phyloP scores from a whole-genome alignment of 2,888 invertebrate genomes.

The Fissipunctia ypsillon region DNA sequence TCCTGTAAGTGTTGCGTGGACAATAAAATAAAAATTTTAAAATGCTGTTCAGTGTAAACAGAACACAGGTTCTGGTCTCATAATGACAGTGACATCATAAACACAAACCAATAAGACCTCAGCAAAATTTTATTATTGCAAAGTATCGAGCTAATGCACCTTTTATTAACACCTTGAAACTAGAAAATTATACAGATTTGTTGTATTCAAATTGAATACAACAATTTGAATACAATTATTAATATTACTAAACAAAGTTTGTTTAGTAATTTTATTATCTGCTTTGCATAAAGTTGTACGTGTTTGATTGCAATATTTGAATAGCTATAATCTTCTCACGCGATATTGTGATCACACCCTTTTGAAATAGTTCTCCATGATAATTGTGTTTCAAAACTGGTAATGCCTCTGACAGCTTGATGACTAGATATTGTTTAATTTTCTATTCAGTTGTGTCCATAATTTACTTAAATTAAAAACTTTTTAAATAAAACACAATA shows the following conservation, averaged over 20 bases:
- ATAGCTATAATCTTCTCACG: slow-evolving; percentile 62
- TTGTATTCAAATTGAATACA: slow-evolving; percentile 7
- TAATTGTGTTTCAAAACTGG: slow-evolving; percentile 34
- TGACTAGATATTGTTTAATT: slow-evolving; percentile 20
- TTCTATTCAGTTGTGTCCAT: not conserved
- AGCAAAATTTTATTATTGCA: slow-evolving; percentile 22
- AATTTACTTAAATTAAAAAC: slow-evolving; percentile 36
- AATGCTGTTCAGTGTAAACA: slow-evolving; percentile 40
- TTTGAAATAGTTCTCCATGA: slow-evolving; percentile 59
- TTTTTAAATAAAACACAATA: slow-evolving; percentile 7
- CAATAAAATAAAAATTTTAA: slow-evolving; percentile 45
- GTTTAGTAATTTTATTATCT: slow-evolving; percentile 51
- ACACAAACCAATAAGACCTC: slow-evolving; percentile 19
- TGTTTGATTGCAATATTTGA: slow-evolving; percentile 65
- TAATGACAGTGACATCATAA: not conserved
- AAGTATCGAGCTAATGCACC: slow-evolving; percentile 14
- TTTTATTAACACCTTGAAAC: slow-evolving; percentile 25
- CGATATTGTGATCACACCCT: slow-evolving; percentile 55
- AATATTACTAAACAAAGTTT: slow-evolving; percentile 55
- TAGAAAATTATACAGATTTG: slow-evolving; percentile 23
- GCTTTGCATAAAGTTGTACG: slow-evolving; percentile 66
- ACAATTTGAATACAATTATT: too few species aligned
- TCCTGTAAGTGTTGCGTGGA: slow-evolving; percentile 60
- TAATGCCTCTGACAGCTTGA: slow-evolving; percentile 6
- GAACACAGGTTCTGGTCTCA: too few species aligned